phyloP scores from a whole-genome alignment of 2,797 vertebrate genomes.

The Coreius guichenoti region DNA sequence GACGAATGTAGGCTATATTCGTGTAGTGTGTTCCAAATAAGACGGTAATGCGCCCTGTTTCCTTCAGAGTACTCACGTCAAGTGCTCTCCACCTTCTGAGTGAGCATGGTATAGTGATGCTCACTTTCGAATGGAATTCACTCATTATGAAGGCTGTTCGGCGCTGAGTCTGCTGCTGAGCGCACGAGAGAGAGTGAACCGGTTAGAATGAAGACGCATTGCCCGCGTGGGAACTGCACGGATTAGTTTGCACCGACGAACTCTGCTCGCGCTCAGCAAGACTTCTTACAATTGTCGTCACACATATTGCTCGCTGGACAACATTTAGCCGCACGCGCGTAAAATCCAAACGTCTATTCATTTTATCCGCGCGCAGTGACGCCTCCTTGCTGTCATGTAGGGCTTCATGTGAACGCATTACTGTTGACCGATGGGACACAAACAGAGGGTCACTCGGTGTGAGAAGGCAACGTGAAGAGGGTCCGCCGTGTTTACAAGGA shows the following conservation, averaged over 20 bases:
- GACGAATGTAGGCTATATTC: background rate
- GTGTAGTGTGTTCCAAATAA: background rate
- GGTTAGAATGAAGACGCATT: conserved; percentile 13
- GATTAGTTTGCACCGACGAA: conserved; percentile 5
- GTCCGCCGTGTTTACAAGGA: background rate
- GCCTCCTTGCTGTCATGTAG: conserved; percentile 39
- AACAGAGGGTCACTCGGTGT: conserved; percentile 18
- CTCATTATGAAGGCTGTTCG: background rate
- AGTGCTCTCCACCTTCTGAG: background rate
- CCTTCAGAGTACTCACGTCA: background rate
- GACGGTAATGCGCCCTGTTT: background rate
- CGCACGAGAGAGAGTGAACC: background rate
- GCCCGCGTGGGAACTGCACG: conserved; percentile 34
- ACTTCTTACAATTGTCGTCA: background rate
- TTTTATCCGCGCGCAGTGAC: conserved; percentile 24
- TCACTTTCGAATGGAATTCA: background rate
- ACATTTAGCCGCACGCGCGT: background rate
- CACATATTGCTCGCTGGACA: background rate
- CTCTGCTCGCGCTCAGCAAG: background rate
- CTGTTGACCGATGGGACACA: conserved; percentile 38
- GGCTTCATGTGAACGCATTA: conserved; percentile 18
- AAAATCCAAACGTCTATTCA: background rate
- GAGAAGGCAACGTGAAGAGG: background rate
- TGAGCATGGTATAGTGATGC: background rate
- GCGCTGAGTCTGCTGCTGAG: background rate